Conservation (phyloP, 2,888 invertebrate genomes). For the Volucella inflata region DNA sequence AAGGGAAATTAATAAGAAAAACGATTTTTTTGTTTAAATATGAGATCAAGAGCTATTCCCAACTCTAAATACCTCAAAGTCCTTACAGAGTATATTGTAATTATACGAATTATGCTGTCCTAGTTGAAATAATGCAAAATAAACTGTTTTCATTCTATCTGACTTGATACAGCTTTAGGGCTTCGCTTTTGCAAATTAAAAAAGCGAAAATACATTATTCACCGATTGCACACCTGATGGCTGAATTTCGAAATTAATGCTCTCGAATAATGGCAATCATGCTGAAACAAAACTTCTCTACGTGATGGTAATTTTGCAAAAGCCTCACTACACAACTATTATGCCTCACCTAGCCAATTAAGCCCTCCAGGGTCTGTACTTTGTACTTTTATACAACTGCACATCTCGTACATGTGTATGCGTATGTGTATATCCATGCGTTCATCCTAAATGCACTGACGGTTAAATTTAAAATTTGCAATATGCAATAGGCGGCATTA, state of each 20-base stretch:
- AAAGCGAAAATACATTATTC: conserved; percentile 32
- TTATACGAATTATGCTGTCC: conserved; percentile 21
- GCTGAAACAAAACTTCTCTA: conserved; percentile 30
- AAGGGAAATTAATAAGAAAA: too few relatives aligned
- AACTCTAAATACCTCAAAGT: too few relatives aligned
- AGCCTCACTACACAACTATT: conserved; percentile 35
- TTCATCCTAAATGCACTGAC: conserved; percentile 39
- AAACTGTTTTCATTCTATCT: conserved; percentile 27
- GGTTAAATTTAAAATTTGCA: conserved; percentile 19
- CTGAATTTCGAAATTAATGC: conserved; percentile 50
- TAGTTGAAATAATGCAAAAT: conserved; percentile 7
- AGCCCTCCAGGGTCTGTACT: conserved; percentile 34
- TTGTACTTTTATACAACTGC: too few relatives aligned
- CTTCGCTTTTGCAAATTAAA: background rate
- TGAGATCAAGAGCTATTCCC: too few relatives aligned
- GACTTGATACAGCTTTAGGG: conserved; percentile 20
- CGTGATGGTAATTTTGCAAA: conserved; percentile 50
- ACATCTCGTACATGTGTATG: too few relatives aligned
- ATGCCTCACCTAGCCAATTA: conserved; percentile 45
- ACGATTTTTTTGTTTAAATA: too few relatives aligned
- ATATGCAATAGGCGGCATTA: conserved; percentile 27
- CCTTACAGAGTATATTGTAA: background rate
- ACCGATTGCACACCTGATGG: conserved; percentile 53
- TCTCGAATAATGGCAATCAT: conserved; percentile 35
- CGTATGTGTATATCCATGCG: background rate